Percentiles rank a stretch among this genome's conserved stretches.
These are phyloP conservation scores for Corella eumyota DNA, from an alignment of 23 tunicate genomes.

Conservation along the genomic window DNA sequence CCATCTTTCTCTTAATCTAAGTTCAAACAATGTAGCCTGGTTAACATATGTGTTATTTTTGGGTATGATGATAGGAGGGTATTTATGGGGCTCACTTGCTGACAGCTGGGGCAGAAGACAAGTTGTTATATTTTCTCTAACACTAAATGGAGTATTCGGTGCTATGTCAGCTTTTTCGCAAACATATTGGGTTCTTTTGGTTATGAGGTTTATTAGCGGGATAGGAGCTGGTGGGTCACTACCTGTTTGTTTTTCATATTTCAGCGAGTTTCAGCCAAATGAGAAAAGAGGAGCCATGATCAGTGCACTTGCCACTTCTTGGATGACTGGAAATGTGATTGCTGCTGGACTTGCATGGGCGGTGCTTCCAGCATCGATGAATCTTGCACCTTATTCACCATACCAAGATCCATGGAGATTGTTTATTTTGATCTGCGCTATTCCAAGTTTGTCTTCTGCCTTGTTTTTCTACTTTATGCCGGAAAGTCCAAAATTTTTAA, in stretches of 20 bases:
- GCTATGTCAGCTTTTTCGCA: slow-evolving; percentile 34
- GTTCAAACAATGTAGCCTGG: slow-evolving; percentile 18
- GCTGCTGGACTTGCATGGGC: slow-evolving; percentile 68
- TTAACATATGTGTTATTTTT: slow-evolving; percentile 52
- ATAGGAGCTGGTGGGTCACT: slow-evolving; percentile 88
- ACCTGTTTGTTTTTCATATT: slow-evolving; percentile 78
- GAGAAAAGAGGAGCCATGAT: slow-evolving; percentile 72
- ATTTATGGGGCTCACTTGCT: slow-evolving; percentile 80
- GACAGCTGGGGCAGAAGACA: slow-evolving; percentile 56
- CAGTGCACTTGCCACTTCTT: slow-evolving; percentile 85
- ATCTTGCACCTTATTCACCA: slow-evolving; percentile 21
- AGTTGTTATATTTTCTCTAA: slow-evolving; percentile 43
- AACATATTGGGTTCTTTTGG: slow-evolving; percentile 22
- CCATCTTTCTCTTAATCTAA: slow-evolving; percentile 12
- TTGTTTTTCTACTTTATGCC: slow-evolving; percentile 65
- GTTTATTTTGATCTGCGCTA: slow-evolving; percentile 58
- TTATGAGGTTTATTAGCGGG: slow-evolving; percentile 66
- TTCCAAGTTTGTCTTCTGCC: slow-evolving; percentile 67
- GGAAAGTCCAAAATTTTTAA: slow-evolving; percentile 70
- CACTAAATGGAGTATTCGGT: slow-evolving; percentile 60
- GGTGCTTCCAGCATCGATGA: slow-evolving; percentile 16
- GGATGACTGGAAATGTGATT: slow-evolving; percentile 90
- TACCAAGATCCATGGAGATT: slow-evolving; percentile 62
- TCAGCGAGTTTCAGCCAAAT: slow-evolving; percentile 79
- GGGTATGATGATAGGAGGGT: slow-evolving; percentile 90